Conservation (phyloP, 2,797 vertebrate genomes). For the Microcaecilia unicolor region DNA sequence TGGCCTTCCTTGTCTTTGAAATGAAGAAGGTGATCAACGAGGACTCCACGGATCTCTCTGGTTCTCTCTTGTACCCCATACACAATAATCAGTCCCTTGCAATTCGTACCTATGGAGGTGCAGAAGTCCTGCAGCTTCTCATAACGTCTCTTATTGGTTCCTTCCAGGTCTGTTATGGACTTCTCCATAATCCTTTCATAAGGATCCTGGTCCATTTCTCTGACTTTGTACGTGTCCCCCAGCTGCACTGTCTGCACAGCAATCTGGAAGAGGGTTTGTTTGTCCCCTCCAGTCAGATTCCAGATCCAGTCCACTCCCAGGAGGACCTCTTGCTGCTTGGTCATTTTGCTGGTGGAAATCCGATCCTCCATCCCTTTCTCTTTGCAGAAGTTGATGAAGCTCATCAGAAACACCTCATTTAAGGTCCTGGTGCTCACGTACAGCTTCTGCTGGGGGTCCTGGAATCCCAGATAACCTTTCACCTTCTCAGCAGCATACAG, state of each 20-base stretch:
- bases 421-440: background rate
- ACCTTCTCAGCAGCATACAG: background rate
- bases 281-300: background rate
- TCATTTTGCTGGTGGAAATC: background rate
- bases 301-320: background rate
- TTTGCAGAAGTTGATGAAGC: background rate
- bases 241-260: background rate
- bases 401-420: background rate
- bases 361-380: background rate
- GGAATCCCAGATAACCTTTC: background rate
- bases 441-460: background rate
- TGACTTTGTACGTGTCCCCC: background rate
- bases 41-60: background rate
- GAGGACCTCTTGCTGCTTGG: background rate
- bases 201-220: background rate
- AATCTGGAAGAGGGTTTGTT: background rate
- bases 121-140: background rate
- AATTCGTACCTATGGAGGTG: background rate
- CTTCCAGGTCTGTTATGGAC: background rate
- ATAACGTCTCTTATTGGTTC: background rate
- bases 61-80: background rate
- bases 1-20: background rate
- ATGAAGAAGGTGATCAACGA: background rate
- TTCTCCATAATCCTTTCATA: background rate
- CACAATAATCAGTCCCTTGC: background rate